A percentile compares a stretch with the other conserved stretches of the same genome.
Evolutionary conservation across 2,888 invertebrate species (phyloP).

Genomic region (Cotesia congregata): DNA sequence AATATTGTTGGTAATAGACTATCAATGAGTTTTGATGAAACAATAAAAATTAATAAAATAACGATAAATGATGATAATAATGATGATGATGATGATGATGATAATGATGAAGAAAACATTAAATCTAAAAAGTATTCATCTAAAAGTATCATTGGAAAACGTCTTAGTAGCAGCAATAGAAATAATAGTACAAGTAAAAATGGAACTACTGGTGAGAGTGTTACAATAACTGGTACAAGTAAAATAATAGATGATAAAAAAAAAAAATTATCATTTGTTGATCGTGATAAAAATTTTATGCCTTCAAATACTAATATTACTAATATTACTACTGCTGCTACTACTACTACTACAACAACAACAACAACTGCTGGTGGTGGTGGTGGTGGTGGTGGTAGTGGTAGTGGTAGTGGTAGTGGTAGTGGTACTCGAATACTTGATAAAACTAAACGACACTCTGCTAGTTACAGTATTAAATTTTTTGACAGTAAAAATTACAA

Average conservation of each 20-base stretch:
- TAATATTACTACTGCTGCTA: too few species aligned
- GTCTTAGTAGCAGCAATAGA: constrained; percentile 41
- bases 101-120: constrained; percentile 44
- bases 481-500: constrained; percentile 59
- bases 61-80: constrained; percentile 18
- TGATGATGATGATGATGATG: too few species aligned
- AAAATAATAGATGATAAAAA: constrained; percentile 53
- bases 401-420: too few species aligned
- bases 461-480: constrained; percentile 55
- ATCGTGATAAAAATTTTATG: constrained; percentile 56
- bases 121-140: constrained; percentile 52
- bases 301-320: constrained; percentile 50
- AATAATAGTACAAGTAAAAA: constrained; percentile 50
- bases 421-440: constrained; percentile 48
- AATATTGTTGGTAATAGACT: constrained; percentile 40
- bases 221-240: not conserved
- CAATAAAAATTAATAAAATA: constrained; percentile 48
- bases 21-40: constrained; percentile 60
- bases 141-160: constrained; percentile 43
- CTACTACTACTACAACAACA: too few species aligned
- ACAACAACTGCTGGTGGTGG: too few species aligned
- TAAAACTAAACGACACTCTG: constrained; percentile 62
- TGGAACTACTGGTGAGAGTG: constrained; percentile 32
- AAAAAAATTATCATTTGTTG: constrained; percentile 56
- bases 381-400: too few species aligned